Base-by-base conservation (phyloP, 2,888 invertebrate species). In the Allolobophora icterica region DNA sequence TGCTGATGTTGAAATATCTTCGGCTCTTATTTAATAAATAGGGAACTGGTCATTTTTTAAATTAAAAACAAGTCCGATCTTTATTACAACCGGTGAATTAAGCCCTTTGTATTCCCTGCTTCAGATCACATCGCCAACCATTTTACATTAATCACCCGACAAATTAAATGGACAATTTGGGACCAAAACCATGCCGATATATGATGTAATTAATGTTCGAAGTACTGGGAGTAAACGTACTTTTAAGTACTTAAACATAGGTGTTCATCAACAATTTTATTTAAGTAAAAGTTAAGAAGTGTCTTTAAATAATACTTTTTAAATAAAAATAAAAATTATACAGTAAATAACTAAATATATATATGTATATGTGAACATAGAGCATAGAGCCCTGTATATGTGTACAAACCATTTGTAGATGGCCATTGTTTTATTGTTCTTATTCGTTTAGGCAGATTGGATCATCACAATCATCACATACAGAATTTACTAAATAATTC, bases 71-170 rank as follows among this genome's bases (percentile, higher is more conserved):
- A 52, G 24, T 24, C 3, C 45, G 45, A 40, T 42, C 45, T 42
- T 42, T 40, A 15, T 42, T 38, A 89, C 89, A 89, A 35, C 40
- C 21, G 40, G 89, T 89, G 89, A 45, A n/a, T n/a, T n/a, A n/a
- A 89, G 45, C 24, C 52, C 24, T 21, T 52, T 52, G 52, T 52
- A 24, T 52, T 52, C 5, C 8, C 24, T 52, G 52, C 21, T 8
- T 52, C 21, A 24, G 21, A 52, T 52, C 24, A 52, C 52, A 21
- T 52, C 24, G 52, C 11, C 34, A 34, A 89, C 0, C 33, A 89
- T 45, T 33, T 52, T 21, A 52, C 21, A 52, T 52, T 24, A 52
- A n/a, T n/a, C n/a, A n/a, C n/a, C n/a, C 1, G 52, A 52, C 21
- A n/a, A 52, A 45, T 19, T 1, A 45, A 45, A 52, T 52, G 5